Evolutionary conservation across 2,113 vertebrate species (phyloP).

Genomic region (Cyanoliseus patagonus): DNA sequence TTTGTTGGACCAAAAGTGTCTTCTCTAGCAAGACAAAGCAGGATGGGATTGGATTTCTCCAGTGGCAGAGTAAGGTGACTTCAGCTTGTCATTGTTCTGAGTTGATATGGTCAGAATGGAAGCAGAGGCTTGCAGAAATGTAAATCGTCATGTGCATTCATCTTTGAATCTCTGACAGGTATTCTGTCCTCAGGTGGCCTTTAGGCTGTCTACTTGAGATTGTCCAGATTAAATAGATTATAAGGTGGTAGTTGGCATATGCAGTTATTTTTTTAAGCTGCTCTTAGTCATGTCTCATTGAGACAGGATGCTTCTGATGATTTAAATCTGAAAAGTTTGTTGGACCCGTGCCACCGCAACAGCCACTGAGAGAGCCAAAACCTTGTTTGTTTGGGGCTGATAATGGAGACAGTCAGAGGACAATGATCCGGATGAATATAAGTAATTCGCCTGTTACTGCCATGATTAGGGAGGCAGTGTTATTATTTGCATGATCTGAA

Average conservation of each 20-base stretch:
- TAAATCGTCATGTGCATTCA: background rate
- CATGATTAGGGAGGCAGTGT: background rate
- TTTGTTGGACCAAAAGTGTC: background rate
- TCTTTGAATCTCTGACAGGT: background rate
- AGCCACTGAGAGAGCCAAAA: background rate
- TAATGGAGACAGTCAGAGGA: background rate
- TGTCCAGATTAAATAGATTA: background rate
- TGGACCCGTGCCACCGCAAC: background rate
- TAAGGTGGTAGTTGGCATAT: background rate
- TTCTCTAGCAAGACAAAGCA: background rate
- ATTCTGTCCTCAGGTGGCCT: background rate
- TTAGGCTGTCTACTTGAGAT: background rate
- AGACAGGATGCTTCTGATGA: background rate
- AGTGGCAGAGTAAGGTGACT: background rate
- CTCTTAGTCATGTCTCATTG: background rate
- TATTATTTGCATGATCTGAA: background rate
- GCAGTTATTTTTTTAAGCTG: background rate
- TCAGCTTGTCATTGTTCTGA: background rate
- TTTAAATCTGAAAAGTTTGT: constrained; percentile 4
- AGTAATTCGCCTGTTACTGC: background rate
- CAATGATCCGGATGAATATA: background rate
- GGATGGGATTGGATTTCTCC: background rate
- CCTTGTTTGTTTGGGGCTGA: background rate
- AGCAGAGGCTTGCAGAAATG: background rate
- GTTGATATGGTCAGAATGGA: background rate